phyloP scores from a whole-genome alignment of 2,113 vertebrate genomes.

The Aptenodytes patagonicus region DNA sequence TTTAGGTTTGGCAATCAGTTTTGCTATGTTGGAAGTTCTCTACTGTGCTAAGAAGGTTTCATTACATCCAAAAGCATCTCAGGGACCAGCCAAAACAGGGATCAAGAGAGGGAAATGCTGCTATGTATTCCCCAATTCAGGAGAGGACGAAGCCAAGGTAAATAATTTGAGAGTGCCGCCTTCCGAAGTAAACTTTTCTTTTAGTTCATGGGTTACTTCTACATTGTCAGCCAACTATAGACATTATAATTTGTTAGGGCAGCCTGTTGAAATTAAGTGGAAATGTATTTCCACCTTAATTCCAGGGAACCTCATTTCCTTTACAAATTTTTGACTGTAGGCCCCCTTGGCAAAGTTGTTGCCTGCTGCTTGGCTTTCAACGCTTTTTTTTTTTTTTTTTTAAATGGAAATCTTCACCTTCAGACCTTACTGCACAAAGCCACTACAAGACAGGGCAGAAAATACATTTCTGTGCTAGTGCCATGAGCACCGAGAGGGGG shows the following conservation, averaged over 20 bases:
- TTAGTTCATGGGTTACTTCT: constrained; percentile 25
- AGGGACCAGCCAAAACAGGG: constrained; percentile 36
- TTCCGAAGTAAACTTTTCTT: constrained; percentile 21
- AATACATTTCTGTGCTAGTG: not conserved
- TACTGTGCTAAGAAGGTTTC: not conserved
- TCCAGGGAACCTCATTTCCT: constrained; percentile 31
- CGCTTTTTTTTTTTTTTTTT: not conserved
- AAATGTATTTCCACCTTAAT: constrained; percentile 20
- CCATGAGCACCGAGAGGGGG: accelerated
- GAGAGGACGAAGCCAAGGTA: constrained; percentile 38
- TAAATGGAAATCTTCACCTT: not conserved
- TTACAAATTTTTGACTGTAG: not conserved
- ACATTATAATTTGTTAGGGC: constrained; percentile 8
- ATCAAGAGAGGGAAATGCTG: constrained; percentile 11
- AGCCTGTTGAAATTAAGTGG: constrained; percentile 25
- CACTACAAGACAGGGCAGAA: not conserved
- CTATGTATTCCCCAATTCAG: not conserved
- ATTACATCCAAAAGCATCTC: constrained; percentile 35
- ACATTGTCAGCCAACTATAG: not conserved
- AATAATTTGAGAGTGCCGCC: not conserved
- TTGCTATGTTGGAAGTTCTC: not conserved
- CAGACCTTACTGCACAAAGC: not conserved
- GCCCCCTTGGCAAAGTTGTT: not conserved
- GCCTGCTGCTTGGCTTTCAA: constrained; percentile 23
- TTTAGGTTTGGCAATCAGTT: not conserved